Evolutionary conservation across 2,797 vertebrate genomes (phyloP).

Genomic region (Enteromius viviparus): DNA sequence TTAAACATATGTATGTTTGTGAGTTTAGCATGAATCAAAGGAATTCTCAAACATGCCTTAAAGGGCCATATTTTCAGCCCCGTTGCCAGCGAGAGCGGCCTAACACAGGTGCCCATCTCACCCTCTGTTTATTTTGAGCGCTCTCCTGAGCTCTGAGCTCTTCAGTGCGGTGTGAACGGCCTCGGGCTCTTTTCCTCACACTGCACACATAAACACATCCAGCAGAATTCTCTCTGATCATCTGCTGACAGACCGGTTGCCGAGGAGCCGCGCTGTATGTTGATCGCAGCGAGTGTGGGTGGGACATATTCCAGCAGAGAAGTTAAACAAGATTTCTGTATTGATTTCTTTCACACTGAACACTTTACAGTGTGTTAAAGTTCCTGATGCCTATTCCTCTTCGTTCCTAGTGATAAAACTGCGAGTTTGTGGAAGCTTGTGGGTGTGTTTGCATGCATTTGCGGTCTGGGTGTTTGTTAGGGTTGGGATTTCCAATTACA

Average conservation of each 20-base stretch:
- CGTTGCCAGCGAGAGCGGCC: background rate
- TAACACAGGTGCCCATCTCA: conserved; percentile 35
- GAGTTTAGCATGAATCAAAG: conserved; percentile 37
- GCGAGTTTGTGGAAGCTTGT: background rate
- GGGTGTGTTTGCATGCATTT: background rate
- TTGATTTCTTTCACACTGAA: conserved; percentile 31
- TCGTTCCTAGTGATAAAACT: background rate
- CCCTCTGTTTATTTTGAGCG: conserved; percentile 36
- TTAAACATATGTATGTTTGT: conserved; percentile 37
- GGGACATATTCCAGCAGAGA: conserved; percentile 28
- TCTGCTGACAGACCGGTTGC: conserved; percentile 30
- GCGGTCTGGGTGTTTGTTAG: background rate
- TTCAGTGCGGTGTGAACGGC: conserved; percentile 20
- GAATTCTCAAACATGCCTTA: conserved; percentile 30
- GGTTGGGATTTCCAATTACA: background rate
- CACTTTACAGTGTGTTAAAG: background rate
- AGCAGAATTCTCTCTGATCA: conserved; percentile 41
- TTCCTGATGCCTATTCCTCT: background rate
- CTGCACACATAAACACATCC: conserved; percentile 40
- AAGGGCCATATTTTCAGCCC: conserved; percentile 34
- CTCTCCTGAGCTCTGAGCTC: conserved; percentile 37
- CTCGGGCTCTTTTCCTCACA: conserved; percentile 25
- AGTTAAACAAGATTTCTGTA: conserved; percentile 36
- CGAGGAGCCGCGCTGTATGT: background rate
- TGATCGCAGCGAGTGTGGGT: conserved; percentile 10